A percentile compares a stretch with the other conserved stretches of the same genome.
These are phyloP conservation scores for Rosalia funebris DNA, from an alignment of 2,888 invertebrate species.

Conservation along the genomic window DNA sequence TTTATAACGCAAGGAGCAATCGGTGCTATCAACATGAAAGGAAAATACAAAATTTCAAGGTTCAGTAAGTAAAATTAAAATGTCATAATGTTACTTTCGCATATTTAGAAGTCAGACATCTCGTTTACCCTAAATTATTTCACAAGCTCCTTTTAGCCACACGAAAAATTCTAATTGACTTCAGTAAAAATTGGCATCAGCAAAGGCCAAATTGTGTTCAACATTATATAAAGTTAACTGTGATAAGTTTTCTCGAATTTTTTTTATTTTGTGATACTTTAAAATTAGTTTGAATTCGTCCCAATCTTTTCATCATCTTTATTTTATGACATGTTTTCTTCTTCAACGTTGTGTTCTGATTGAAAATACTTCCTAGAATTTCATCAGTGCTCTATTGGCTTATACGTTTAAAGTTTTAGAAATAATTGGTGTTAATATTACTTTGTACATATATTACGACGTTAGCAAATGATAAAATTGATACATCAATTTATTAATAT, in stretches of 20 bases:
- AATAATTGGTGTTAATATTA: conserved; percentile 27
- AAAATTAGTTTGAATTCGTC: not conserved
- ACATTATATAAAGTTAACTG: conserved; percentile 22
- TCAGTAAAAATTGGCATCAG: conserved; percentile 10
- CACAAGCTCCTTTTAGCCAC: not conserved
- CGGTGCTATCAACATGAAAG: conserved; percentile 27
- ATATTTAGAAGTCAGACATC: not conserved
- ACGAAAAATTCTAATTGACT: not conserved
- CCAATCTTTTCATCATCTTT: not conserved
- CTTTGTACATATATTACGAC: conserved; percentile 20
- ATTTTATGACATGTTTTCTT: not conserved
- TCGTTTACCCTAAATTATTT: not conserved
- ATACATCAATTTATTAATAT: conserved; percentile 43
- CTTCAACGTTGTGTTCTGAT: not conserved
- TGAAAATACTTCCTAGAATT: not conserved
- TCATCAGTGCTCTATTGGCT: conserved; percentile 9
- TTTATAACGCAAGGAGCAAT: conserved; percentile 22
- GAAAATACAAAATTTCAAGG: conserved; percentile 24
- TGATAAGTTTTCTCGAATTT: conserved; percentile 27
- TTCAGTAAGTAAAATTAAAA: conserved; percentile 4
- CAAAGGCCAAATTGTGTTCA: conserved; percentile 24
- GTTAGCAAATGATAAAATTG: conserved; percentile 40
- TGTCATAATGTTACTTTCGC: not conserved
- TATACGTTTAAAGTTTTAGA: conserved; percentile 12
- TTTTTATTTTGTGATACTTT: not conserved